A percentile compares a stretch with the other conserved stretches of the same genome.
phyloP scores from a whole-genome alignment of 2,113 vertebrate species.

The Nesogale talazaci region DNA sequence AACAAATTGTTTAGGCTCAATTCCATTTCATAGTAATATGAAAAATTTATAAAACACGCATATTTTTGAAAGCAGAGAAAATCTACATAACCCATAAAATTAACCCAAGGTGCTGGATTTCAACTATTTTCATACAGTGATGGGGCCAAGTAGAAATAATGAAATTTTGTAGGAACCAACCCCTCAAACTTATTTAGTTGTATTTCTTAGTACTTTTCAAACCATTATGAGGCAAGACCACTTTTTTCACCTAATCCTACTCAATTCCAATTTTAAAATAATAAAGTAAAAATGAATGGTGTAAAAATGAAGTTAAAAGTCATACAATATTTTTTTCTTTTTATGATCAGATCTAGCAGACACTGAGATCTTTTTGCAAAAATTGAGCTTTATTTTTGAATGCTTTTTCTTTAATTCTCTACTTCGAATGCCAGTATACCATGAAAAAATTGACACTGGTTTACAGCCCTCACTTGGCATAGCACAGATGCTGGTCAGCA shows the following conservation, averaged over 20 bases:
- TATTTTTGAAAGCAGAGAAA: neutral
- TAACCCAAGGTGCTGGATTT: neutral
- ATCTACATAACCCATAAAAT: neutral
- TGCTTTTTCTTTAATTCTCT: neutral
- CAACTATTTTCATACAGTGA: neutral
- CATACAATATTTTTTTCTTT: neutral
- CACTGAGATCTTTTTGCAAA: neutral
- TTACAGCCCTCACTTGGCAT: neutral
- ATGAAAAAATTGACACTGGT: neutral
- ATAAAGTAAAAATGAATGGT: neutral
- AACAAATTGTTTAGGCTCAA: neutral
- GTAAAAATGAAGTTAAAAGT: conserved; percentile 8
- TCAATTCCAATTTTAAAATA: no score
- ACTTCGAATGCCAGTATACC: neutral
- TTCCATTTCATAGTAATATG: neutral
- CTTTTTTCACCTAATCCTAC: no score
- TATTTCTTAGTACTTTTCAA: neutral
- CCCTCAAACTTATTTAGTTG: neutral
- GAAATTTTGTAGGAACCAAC: neutral
- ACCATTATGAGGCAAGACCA: no score
- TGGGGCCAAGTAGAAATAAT: neutral
- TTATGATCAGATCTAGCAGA: neutral
- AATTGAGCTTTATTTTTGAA: conserved; percentile 21
- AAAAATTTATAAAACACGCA: neutral
- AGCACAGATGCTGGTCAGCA: neutral